Evolutionary conservation across 2,797 vertebrate genomes (phyloP).

Genomic region (Smutsia temminckii): DNA sequence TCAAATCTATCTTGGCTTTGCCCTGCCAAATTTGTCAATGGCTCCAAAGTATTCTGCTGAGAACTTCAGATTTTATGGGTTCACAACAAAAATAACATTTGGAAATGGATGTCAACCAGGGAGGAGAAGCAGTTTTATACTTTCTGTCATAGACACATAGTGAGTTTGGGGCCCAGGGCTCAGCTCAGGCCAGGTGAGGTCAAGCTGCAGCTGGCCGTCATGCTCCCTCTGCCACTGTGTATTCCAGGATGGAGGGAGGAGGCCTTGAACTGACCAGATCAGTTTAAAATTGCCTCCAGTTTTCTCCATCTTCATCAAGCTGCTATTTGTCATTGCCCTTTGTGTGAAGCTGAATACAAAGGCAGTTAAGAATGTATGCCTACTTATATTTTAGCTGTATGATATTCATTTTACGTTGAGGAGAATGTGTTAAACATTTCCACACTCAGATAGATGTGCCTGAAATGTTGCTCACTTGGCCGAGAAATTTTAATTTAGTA

Average conservation of each 20-base stretch:
- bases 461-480: not conserved
- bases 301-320: not conserved
- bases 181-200: not conserved
- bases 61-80: conserved; percentile 41
- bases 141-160: conserved; percentile 6
- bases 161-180: not conserved
- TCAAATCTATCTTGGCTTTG: conserved; percentile 24
- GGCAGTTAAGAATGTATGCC: not conserved
- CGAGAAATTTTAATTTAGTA: not conserved
- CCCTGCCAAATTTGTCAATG: conserved; percentile 27
- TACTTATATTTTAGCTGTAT: not conserved
- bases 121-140: conserved; percentile 38
- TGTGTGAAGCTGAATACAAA: not conserved
- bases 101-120: conserved; percentile 23
- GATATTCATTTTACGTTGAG: not conserved
- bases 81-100: conserved; percentile 48
- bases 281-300: not conserved
- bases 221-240: not conserved
- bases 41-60: not conserved
- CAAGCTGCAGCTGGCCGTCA: not conserved
- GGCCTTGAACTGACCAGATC: not conserved
- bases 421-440: not conserved
- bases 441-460: not conserved
- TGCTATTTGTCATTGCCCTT: not conserved
- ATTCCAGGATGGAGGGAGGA: not conserved